Base-by-base conservation (phyloP, 2,797 vertebrate genomes). In the Silurus lanzhouensis region DNA sequence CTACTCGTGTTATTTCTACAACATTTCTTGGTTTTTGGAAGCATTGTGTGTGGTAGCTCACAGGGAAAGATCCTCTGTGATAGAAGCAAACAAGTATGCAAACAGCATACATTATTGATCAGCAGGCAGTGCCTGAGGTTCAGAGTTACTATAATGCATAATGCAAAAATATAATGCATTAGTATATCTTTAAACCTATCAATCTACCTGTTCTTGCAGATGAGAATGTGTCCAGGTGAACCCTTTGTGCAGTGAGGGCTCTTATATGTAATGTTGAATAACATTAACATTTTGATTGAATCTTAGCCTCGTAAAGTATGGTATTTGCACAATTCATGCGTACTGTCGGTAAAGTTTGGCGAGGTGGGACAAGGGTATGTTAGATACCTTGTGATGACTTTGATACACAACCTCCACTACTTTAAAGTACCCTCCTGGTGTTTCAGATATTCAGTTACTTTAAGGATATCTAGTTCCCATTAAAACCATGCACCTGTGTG, bases 231-330 rank as follows among this genome's bases (percentile, higher is more conserved):
- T 5, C 46, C 22, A 55, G 13, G 55, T 75, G 13, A 55, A 75
- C 2, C 1, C 6, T 75, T n/a, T 55, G 22, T 55, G n/a, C 72
- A 75, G 13, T 55, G 48, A 55, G 72, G n/a, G n/a, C 48, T 17
- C 72, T 25, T 22, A 57, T 2, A 14, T 22, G 14, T 74, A 25
- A 75, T 75, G 48, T 57, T n/a, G 22, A 75, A 75, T 48, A 75
- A 48, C 25, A 75, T 75, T 55, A 75, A 75, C 72, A 75, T 75
- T 75, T 75, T 75, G 72, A 57, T 75, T 57, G 48, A 55, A 55
- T 55, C 14, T 74, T 72, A 72, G 44, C 48, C 46, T 72, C 22
- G 22, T 52, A 6, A 74, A 57, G 48, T 17, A 25, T 55, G 44
- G 5, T 27, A 55, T 75, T 55, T 75, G 48, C 14, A 14, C 46